A percentile compares a stretch with the other conserved stretches of the same genome.
These are phyloP conservation scores for Pachydiplax longipennis DNA, from an alignment of 2,888 invertebrate species.

Conservation along the genomic window DNA sequence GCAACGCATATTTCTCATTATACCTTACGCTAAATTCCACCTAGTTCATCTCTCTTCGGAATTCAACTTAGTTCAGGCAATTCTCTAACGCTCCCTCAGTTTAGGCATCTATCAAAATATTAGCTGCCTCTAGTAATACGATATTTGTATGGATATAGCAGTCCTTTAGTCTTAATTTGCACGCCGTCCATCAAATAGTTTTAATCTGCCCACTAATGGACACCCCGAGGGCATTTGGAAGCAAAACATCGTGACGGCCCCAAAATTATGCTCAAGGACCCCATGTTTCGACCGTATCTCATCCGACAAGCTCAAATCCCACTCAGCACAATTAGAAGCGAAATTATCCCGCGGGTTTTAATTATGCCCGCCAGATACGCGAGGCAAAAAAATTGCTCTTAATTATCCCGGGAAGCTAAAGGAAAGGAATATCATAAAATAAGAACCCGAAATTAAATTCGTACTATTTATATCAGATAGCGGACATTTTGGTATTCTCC, in stretches of 20 bases:
- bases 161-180: neutral
- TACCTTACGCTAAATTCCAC: no score
- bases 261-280: neutral
- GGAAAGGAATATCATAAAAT: neutral
- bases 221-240: neutral
- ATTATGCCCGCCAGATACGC: neutral
- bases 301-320: neutral
- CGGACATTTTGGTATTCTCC: neutral
- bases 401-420: neutral
- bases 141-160: no score
- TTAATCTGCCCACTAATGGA: neutral
- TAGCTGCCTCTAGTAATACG: no score
- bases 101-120: no score
- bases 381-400: neutral
- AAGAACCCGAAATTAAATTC: neutral
- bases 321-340: neutral
- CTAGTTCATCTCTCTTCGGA: no score
- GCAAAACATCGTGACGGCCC: neutral
- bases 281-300: neutral
- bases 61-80: no score
- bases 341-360: neutral
- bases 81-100: no score
- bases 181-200: neutral
- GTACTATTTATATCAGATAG: neutral
- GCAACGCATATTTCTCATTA: no score